A percentile compares a stretch with the other conserved stretches of the same genome.
These are phyloP conservation scores for Stenchaetothrips biformis DNA, from an alignment of 2,888 invertebrate genomes.

Conservation along the genomic window DNA sequence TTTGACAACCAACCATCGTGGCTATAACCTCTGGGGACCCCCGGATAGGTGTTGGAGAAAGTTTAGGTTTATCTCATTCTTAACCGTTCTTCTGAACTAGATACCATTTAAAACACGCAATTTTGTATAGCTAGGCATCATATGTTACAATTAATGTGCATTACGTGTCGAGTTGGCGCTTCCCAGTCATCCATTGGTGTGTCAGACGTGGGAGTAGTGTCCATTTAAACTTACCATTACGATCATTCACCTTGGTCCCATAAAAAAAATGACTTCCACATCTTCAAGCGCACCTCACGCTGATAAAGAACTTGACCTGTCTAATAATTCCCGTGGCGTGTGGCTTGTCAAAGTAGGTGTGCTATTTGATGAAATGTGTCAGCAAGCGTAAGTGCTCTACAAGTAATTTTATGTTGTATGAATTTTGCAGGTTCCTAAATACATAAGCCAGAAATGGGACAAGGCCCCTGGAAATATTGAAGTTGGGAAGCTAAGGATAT, in stretches of 20 bases:
- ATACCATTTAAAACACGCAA: no score
- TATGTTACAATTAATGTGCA: no score
- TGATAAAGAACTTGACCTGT: slow-evolving; percentile 78
- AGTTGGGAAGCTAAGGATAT: slow-evolving; percentile 88
- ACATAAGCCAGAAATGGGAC: slow-evolving; percentile 92
- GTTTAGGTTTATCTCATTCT: neutral
- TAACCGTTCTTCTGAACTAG: no score
- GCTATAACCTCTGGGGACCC: slow-evolving; percentile 4
- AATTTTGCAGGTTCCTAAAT: slow-evolving; percentile 68
- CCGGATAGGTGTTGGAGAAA: neutral
- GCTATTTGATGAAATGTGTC: slow-evolving; percentile 4
- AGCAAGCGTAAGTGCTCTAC: neutral
- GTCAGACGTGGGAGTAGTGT: no score
- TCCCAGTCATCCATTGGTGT: no score
- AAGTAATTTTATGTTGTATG: neutral
- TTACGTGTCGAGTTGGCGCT: no score
- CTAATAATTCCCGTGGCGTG: slow-evolving; percentile 84
- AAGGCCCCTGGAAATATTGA: slow-evolving; percentile 85
- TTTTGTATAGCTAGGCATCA: no score
- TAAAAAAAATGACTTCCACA: slow-evolving; percentile 35
- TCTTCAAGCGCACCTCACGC: slow-evolving; percentile 49
- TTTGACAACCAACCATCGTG: slow-evolving; percentile 5
- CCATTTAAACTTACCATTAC: no score
- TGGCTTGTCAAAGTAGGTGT: slow-evolving; percentile 86
- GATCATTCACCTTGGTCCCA: neutral